Base-by-base conservation (phyloP, 2,888 invertebrate species). In the Phoenoteleia sp. region DNA sequence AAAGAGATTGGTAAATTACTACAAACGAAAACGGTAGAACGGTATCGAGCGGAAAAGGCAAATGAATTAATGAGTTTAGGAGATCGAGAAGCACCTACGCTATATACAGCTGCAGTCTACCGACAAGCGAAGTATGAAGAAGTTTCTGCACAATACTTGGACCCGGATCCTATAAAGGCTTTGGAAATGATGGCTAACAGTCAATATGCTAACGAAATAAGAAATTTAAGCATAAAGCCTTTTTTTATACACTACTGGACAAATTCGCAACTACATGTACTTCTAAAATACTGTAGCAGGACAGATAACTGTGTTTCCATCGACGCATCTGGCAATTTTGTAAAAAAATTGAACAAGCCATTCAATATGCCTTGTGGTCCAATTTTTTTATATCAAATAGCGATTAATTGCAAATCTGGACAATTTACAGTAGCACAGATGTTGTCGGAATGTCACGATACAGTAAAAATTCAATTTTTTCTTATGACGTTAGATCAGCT, bases 1-100 rank as follows among this genome's bases (percentile, higher is more conserved):
- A 17, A 29, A 29, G 64, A 82, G 2, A 49, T 87, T n/a, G 84
- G 81, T 0, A 39, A 85, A 42, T 36, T 84, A 45, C 69, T 86
- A 11, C 52, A 75, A 54, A 64, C 47, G 0, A 86, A 87, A 60
- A 52, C 84, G 4, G 80, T 86, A n/a, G 75, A 87, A 52, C 52
- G 86, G 1, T 66, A 86, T 64, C 79, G 87, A 2, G 58, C 74
- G 0, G 71, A 85, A 71, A 66, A 81, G 64, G 87, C 87, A 2
- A 42, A 87, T 25, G 15, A 66, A 27, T 15, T 83, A 15, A 87
- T 88, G 86, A 6, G 33, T n/a, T 42, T 67, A 13, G 87, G 85
- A 42, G 87, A 88, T 64, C 21, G 71, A 7, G 84, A 85, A 29
- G 83, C 83, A 33, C 67, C 83, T 3, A 69, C 64, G 15, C 66